These are phyloP conservation scores for Drosophila bocqueti DNA, from an alignment of 1,140 invertebrate genomes.

Conservation along the genomic window DNA sequence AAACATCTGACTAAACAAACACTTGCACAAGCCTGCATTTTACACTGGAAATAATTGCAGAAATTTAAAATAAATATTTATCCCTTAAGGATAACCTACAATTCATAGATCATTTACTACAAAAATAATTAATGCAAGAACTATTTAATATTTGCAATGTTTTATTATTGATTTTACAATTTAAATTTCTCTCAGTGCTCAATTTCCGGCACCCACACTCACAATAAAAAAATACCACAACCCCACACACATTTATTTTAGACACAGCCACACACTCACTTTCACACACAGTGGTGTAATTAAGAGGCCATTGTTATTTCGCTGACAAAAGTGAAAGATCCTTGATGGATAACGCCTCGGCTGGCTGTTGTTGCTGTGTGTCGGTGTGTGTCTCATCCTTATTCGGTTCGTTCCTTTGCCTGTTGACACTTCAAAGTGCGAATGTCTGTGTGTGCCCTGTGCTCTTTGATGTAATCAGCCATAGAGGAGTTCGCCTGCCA, in stretches of 20 bases:
- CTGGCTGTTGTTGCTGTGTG: constrained; percentile 29
- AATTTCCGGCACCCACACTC: constrained; percentile 11
- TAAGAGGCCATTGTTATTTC: constrained; percentile 85
- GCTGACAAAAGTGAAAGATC: constrained; percentile 85
- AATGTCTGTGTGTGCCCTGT: constrained; percentile 34
- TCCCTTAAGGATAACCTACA: neutral
- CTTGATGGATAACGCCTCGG: constrained; percentile 77
- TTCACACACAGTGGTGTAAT: constrained; percentile 71
- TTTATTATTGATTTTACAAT: neutral
- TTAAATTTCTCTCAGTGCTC: neutral
- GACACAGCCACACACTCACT: constrained; percentile 25
- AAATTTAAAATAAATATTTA: neutral
- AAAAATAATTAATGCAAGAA: too few species aligned
- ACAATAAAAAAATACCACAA: constrained; percentile 10
- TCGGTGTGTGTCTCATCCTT: constrained; percentile 35
- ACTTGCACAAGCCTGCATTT: constrained; percentile 15
- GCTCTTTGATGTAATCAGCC: constrained; percentile 77
- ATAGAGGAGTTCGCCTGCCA: constrained; percentile 31
- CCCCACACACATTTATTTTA: constrained; percentile 7
- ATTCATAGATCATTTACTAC: neutral
- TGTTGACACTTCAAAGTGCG: constrained; percentile 84
- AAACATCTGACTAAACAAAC: constrained; percentile 66
- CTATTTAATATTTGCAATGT: too few species aligned
- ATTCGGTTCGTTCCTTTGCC: constrained; percentile 50
- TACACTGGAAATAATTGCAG: constrained; percentile 1